These are phyloP conservation scores for Drosophila phalerata DNA, from an alignment of 2,888 invertebrate species.

Conservation along the genomic window DNA sequence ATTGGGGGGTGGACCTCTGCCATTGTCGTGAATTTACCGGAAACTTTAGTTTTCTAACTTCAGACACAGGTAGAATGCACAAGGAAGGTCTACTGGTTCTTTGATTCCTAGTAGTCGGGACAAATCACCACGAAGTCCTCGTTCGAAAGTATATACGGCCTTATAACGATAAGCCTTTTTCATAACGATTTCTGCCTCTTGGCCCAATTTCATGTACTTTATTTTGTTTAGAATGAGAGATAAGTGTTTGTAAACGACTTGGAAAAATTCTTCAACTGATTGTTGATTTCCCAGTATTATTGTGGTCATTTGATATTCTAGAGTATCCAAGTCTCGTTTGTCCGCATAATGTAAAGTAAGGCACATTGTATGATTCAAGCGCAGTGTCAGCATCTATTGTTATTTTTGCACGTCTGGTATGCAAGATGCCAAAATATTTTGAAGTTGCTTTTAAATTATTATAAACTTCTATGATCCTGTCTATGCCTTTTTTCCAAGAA, in stretches of 20 bases:
- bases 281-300: slow-evolving; percentile 4
- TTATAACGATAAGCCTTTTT: too few relatives aligned
- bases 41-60: too few relatives aligned
- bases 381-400: too few relatives aligned
- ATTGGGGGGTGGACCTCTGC: too few relatives aligned
- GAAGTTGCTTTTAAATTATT: neutral
- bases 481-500: slow-evolving; percentile 18
- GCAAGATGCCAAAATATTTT: slow-evolving; percentile 17
- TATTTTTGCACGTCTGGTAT: neutral
- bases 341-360: too few relatives aligned
- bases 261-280: slow-evolving; percentile 25
- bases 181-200: too few relatives aligned
- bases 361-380: too few relatives aligned
- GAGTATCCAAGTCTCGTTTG: too few relatives aligned
- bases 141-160: too few relatives aligned
- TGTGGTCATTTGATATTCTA: too few relatives aligned
- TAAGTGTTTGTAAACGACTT: slow-evolving; percentile 14
- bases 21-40: too few relatives aligned
- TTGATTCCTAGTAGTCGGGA: too few relatives aligned
- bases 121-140: neutral
- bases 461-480: slow-evolving; percentile 1
- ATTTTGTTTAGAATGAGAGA: slow-evolving; percentile 25
- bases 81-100: neutral
- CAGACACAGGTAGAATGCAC: neutral
- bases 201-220: slow-evolving; percentile 17